phyloP scores from a whole-genome alignment of 2,113 vertebrate species.

The Morone chrysops region DNA sequence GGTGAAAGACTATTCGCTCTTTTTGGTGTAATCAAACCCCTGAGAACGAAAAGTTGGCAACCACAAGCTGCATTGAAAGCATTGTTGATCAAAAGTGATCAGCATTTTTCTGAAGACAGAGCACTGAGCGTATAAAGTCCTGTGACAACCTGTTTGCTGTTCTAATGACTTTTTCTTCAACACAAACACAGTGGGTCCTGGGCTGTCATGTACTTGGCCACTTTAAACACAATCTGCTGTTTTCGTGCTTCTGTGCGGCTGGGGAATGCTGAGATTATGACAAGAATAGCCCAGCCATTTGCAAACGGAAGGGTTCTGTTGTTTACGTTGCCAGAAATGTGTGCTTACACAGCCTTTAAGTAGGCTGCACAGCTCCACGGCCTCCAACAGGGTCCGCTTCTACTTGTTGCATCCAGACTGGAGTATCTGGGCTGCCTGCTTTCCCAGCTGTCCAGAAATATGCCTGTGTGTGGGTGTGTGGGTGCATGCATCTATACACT shows the following conservation, averaged over 20 bases:
- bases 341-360: conserved; percentile 57
- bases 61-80: conserved; percentile 31
- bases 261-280: conserved; percentile 56
- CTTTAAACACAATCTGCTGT: conserved; percentile 34
- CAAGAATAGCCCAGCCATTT: conserved; percentile 57
- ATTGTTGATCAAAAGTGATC: conserved; percentile 41
- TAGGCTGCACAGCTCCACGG: conserved; percentile 45
- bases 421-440: conserved; percentile 38
- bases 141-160: not conserved
- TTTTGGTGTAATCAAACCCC: conserved; percentile 79
- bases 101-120: not conserved
- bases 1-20: conserved; percentile 64
- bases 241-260: conserved; percentile 44
- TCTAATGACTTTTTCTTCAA: not conserved
- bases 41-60: conserved; percentile 75
- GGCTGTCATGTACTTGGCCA: conserved; percentile 28
- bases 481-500: not conserved
- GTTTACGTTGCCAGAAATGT: conserved; percentile 60
- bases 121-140: not conserved
- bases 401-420: conserved; percentile 35
- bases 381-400: conserved; percentile 33
- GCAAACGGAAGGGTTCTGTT: conserved; percentile 34
- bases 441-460: conserved; percentile 69
- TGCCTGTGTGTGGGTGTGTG: conserved; percentile 7
- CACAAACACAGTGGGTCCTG: not conserved